Evolutionary conservation across 2,888 invertebrate species (phyloP).

Genomic region (Tinea trinotella): DNA sequence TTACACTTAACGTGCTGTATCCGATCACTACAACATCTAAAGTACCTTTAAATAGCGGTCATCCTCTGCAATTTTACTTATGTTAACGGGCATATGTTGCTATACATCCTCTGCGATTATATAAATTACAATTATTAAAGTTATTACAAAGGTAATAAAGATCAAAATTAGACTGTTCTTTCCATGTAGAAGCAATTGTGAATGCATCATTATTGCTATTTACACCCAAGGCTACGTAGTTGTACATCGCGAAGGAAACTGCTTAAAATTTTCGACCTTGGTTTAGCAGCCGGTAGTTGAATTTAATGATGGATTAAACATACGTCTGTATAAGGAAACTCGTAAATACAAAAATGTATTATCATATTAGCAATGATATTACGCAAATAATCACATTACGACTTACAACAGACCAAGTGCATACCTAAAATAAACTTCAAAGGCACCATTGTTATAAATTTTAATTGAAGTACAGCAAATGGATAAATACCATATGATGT

Average conservation of each 20-base stretch:
- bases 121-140: not conserved
- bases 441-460: not conserved
- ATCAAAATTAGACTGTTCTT: not conserved
- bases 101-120: not conserved
- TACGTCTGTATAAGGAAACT: slow-evolving; percentile 11
- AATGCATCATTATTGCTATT: slow-evolving; percentile 32
- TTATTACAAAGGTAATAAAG: not conserved
- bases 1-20: slow-evolving; percentile 12
- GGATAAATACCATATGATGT: slow-evolving; percentile 3
- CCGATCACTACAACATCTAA: slow-evolving; percentile 5
- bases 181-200: slow-evolving; percentile 13
- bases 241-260: slow-evolving; percentile 19
- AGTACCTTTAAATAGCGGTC: slow-evolving; percentile 18
- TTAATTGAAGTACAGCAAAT: not conserved
- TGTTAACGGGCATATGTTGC: not conserved
- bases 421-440: not conserved
- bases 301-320: slow-evolving; percentile 7
- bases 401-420: not conserved
- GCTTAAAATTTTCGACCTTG: slow-evolving; percentile 27
- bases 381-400: not conserved
- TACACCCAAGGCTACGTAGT: slow-evolving; percentile 28
- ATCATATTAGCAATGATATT: slow-evolving; percentile 13
- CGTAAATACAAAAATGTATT: not conserved
- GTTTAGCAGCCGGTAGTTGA: slow-evolving; percentile 24
- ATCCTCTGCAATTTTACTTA: slow-evolving; percentile 11